Conservation (phyloP, 2,797 vertebrate species). For the Nasua narica region DNA sequence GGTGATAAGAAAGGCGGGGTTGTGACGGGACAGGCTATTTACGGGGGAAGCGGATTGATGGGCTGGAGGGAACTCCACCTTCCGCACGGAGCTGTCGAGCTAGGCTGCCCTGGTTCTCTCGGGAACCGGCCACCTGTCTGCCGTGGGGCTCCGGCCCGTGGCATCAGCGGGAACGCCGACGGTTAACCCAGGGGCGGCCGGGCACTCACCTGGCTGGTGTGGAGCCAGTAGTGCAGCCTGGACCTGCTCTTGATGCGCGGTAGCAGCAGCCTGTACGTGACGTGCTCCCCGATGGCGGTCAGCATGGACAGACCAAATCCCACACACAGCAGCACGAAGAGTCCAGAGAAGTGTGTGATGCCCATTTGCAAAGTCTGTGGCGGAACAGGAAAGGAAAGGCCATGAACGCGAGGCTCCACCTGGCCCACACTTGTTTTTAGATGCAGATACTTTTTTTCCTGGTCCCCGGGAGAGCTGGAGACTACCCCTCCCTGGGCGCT, state of each 20-base stretch:
- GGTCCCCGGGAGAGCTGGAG: not conserved
- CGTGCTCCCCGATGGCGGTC: slow-evolving; percentile 95
- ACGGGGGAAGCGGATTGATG: not conserved
- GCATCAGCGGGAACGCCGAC: not conserved
- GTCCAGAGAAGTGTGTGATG: slow-evolving; percentile 97
- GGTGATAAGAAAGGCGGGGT: not conserved
- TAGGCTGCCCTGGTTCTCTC: not conserved
- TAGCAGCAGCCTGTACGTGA: slow-evolving; percentile 93
- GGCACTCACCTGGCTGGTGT: slow-evolving; percentile 94
- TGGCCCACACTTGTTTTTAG: not conserved
- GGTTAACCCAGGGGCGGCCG: rapidly evolving
- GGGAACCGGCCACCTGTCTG: not conserved
- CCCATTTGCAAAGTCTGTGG: slow-evolving; percentile 97
- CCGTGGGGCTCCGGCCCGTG: not conserved
- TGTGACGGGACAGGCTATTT: not conserved
- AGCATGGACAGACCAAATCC: slow-evolving; percentile 95
- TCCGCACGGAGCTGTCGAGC: not conserved
- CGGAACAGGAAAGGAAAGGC: slow-evolving; percentile 52
- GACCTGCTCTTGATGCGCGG: slow-evolving; percentile 94
- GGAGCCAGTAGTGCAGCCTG: slow-evolving; percentile 95
- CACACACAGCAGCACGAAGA: slow-evolving; percentile 96
- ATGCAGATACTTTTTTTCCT: not conserved
- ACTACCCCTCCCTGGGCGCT: not conserved
- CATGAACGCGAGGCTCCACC: not conserved
- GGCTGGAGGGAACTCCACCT: not conserved